Evolutionary conservation across 2,797 vertebrate species (phyloP), one percentile per base, ranked within the genome.

Genomic region (Monodelphis domestica): DNA sequence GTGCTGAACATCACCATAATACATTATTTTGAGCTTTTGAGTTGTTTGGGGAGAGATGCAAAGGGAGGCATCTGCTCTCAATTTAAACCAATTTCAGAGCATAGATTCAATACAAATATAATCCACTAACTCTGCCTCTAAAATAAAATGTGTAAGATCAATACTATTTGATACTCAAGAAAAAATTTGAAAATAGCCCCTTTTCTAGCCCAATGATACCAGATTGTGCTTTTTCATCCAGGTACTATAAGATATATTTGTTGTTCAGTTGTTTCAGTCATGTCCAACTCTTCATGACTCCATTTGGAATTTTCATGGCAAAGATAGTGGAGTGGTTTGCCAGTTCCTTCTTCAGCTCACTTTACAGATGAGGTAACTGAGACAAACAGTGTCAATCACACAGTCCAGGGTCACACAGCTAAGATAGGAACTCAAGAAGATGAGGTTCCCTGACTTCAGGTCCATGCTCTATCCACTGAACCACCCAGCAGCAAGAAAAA

Each of bases 61-160:
- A n/a, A n/a, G n/a, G n/a, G 5, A 30, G 5, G 63, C 53, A 51
- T 50, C 53, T 55, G 21, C 52, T 84, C 90, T 63, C 88, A 89
- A 1, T 33, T n/a, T 7, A n/a, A 56, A 93, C 50, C 38, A 45
- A 29, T 53, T 93, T 50, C 56, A 54, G 0, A 38, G 51, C 5
- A 38, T 28, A 91, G 92, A 94, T 87, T 50, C n/a, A 84, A 91
- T 84, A 88, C 4, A 52, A 90, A 11, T 91, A n/a, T 3, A 91
- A 92, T 55, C 30, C 24, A 28, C n/a, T 54, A 38, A 38, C 11
- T 1, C 6, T 12, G 50, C 54, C 53, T 84, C 33, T 91, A 33
- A 95, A 90, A 91, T 33, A 56, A 88, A 94, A 87, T 26, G 59
- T 90, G 70, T 50, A 53, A 93, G 89, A 95, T 45, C 30, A 90